Conservation (phyloP, 2,888 invertebrate species). For the Spatulosminthurus flaviceps region DNA sequence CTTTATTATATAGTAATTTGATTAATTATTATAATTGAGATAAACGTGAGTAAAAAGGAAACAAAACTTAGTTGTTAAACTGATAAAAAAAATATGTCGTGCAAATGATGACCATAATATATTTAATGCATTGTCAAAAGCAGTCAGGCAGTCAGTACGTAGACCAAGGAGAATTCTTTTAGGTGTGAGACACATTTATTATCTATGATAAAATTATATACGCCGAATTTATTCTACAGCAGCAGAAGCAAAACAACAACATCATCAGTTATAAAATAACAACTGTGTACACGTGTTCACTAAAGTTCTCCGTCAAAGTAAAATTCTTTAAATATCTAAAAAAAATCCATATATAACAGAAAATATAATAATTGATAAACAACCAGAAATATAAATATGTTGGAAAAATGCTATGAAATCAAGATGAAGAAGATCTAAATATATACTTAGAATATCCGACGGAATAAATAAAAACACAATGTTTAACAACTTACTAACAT, state of each 20-base stretch:
- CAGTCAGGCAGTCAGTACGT: conserved; percentile 27
- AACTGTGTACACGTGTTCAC: conserved; percentile 19
- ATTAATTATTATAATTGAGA: conserved; percentile 5
- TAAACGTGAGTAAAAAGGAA: background rate
- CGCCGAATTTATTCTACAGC: background rate
- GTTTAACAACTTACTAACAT: conserved; percentile 7
- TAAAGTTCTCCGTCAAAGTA: conserved; percentile 19
- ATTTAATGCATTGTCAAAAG: conserved; percentile 9
- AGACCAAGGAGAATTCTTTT: conserved; percentile 22
- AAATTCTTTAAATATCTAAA: background rate
- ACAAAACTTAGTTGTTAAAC: background rate
- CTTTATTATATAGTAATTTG: background rate
- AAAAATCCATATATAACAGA: background rate
- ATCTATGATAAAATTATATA: background rate
- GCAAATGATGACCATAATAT: conserved; percentile 8
- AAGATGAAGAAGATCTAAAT: no score
- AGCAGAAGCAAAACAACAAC: background rate
- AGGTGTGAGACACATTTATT: background rate
- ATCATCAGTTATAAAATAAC: no score
- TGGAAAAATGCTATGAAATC: no score
- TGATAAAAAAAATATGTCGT: no score
- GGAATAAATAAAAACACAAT: background rate
- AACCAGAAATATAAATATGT: background rate
- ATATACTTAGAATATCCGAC: background rate
- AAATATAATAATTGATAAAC: background rate